Conservation (phyloP, 30 jellyfish, hydroid and myxozoan genomes). For the Calvadosia cruxmelitensis region DNA sequence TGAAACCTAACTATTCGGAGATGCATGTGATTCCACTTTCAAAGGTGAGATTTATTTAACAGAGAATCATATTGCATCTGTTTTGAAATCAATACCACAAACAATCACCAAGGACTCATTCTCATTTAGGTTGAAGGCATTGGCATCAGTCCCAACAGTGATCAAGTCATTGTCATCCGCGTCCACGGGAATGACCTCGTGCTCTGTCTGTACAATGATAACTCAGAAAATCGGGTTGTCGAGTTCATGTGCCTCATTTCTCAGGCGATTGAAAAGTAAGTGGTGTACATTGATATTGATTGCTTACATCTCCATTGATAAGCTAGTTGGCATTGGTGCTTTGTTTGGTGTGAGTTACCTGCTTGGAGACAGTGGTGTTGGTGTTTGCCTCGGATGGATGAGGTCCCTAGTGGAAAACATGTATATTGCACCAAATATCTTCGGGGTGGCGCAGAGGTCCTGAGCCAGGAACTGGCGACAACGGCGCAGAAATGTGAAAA, state of each 20-base stretch:
- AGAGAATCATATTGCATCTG: background rate
- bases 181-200: constrained; percentile 71
- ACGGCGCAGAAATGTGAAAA: too few species aligned
- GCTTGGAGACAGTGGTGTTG: too few species aligned
- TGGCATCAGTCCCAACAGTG: constrained; percentile 64
- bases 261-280: too few species aligned
- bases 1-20: constrained; percentile 48
- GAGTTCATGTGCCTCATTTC: constrained; percentile 60
- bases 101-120: background rate
- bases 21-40: constrained; percentile 19
- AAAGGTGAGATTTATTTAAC: background rate
- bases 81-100: background rate
- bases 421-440: too few species aligned
- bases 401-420: too few species aligned
- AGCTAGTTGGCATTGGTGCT: too few species aligned
- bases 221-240: constrained; percentile 74
- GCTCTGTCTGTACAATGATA: constrained; percentile 66
- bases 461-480: too few species aligned
- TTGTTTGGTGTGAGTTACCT: too few species aligned
- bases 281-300: too few species aligned
- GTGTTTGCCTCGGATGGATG: too few species aligned
- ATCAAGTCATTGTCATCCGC: constrained; percentile 50
- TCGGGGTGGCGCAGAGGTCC: too few species aligned
- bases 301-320: too few species aligned
- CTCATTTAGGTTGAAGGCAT: constrained; percentile 66